These are phyloP conservation scores for Apodemus sylvaticus DNA, from an alignment of 2,113 vertebrate species.

Conservation along the genomic window DNA sequence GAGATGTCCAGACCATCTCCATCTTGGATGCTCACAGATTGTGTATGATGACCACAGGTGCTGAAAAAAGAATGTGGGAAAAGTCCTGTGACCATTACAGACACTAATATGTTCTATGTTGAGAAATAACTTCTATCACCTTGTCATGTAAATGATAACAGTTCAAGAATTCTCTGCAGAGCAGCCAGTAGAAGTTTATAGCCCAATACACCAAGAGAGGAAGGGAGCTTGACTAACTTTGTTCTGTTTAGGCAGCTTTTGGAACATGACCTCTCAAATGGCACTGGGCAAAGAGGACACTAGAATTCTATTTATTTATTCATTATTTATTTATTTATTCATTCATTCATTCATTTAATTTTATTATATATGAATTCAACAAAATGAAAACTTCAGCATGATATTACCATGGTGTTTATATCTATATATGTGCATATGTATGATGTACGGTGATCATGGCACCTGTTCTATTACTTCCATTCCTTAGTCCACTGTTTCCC, in stretches of 20 bases:
- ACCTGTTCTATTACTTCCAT: not conserved
- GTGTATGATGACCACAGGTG: not conserved
- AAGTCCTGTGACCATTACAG: accelerated
- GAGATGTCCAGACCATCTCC: not conserved
- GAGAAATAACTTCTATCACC: not conserved
- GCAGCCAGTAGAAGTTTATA: not conserved
- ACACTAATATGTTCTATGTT: not conserved
- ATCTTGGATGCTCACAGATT: not conserved
- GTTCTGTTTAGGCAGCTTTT: not conserved
- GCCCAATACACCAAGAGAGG: accelerated
- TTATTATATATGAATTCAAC: not conserved
- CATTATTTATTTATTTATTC: not conserved
- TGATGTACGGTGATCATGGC: not conserved
- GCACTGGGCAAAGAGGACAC: not conserved
- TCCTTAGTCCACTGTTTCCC: not conserved
- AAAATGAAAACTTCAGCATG: not conserved
- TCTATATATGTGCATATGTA: too few relatives aligned
- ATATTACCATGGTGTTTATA: too few relatives aligned
- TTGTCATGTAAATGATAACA: not conserved
- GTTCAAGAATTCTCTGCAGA: not conserved
- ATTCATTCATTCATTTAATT: not conserved
- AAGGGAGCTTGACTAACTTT: not conserved
- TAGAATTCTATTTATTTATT: not conserved
- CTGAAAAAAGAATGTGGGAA: not conserved
- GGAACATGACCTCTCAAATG: not conserved